phyloP scores from a whole-genome alignment of 2,888 invertebrate genomes.

The Saturnia pavonia region DNA sequence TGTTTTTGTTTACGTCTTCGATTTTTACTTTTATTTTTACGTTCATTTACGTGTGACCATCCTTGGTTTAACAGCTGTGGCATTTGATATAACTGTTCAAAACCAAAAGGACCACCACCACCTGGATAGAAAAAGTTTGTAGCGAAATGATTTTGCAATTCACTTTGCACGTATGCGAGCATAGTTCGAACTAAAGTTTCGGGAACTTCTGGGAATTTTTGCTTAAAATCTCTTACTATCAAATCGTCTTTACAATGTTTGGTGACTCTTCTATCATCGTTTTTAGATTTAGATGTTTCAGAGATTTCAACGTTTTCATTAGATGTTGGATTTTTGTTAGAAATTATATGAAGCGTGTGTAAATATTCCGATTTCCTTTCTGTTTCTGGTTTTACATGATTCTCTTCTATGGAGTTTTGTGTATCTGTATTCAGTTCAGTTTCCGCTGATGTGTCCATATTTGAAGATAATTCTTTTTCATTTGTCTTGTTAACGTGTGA shows the following conservation, averaged over 20 bases:
- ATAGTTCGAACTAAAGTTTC: conserved; percentile 26
- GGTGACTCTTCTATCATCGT: conserved; percentile 14
- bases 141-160: conserved; percentile 26
- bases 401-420: neutral
- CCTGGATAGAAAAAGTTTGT: conserved; percentile 27
- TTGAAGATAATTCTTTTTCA: neutral
- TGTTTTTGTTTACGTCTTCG: conserved; percentile 22
- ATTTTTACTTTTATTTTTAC: conserved; percentile 18
- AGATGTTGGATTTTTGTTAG: conserved; percentile 7
- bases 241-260: conserved; percentile 31
- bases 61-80: conserved; percentile 16
- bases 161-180: conserved; percentile 30
- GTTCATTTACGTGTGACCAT: conserved; percentile 17
- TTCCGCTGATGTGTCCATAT: neutral
- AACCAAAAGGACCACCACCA: conserved; percentile 32
- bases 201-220: conserved; percentile 38
- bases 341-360: conserved; percentile 4
- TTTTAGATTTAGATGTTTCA: neutral
- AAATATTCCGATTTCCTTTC: conserved; percentile 3
- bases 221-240: conserved; percentile 30
- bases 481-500: neutral
- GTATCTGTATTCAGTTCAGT: neutral
- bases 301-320: neutral
- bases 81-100: conserved; percentile 35
- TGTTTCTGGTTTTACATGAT: conserved; percentile 17